Conservation (phyloP, 2,888 invertebrate species). For the Boloria selene region DNA sequence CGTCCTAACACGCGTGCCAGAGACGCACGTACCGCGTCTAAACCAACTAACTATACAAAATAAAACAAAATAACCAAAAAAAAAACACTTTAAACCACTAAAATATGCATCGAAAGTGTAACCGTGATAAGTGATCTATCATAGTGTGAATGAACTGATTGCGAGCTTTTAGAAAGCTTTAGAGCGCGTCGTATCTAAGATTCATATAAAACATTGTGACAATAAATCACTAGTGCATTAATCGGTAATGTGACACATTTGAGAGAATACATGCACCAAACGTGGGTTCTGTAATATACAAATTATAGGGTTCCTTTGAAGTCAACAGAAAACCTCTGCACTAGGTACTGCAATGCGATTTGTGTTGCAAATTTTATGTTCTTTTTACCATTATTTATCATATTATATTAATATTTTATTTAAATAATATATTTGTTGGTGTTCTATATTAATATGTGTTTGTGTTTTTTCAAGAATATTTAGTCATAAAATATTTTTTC, state of each 20-base stretch:
- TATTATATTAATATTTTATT: background rate
- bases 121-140: constrained; percentile 39
- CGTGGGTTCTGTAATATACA: constrained; percentile 71
- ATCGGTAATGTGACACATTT: constrained; percentile 63
- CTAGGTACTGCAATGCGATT: constrained; percentile 81
- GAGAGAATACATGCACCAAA: constrained; percentile 52
- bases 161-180: constrained; percentile 49
- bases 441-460: too few species aligned
- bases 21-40: constrained; percentile 48
- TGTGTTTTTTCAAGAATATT: too few species aligned
- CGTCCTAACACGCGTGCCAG: constrained; percentile 58
- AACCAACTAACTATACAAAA: constrained; percentile 49
- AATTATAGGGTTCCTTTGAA: constrained; percentile 77
- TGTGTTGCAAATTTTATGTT: constrained; percentile 75
- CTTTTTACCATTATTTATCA: constrained; percentile 28
- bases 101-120: constrained; percentile 47
- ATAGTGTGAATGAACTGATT: background rate
- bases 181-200: constrained; percentile 55
- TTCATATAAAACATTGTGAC: constrained; percentile 73
- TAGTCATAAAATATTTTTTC: too few species aligned
- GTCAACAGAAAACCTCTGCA: constrained; percentile 80
- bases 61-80: constrained; percentile 64
- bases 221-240: constrained; percentile 70
- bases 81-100: constrained; percentile 52
- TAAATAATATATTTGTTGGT: background rate